These are phyloP conservation scores for Brenthis hecate DNA, from an alignment of 2,888 invertebrate species.

Conservation along the genomic window DNA sequence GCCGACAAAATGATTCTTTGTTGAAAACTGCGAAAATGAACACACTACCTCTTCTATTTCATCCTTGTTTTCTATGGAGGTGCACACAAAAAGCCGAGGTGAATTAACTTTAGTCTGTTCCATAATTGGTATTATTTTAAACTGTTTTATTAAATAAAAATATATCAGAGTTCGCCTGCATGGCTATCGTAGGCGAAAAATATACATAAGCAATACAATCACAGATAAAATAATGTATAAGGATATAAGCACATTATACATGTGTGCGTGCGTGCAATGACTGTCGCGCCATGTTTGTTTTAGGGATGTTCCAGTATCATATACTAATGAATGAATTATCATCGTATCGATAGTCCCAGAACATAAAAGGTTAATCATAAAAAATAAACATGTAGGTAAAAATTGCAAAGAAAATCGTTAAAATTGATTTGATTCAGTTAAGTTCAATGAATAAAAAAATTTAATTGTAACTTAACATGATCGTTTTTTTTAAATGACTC, in stretches of 20 bases:
- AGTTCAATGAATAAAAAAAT: no score
- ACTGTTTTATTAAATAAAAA: slow-evolving; percentile 83
- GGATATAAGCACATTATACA: slow-evolving; percentile 25
- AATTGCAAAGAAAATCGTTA: no score
- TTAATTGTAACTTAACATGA: no score
- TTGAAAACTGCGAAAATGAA: slow-evolving; percentile 74
- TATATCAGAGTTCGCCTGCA: slow-evolving; percentile 83
- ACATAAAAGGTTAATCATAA: neutral
- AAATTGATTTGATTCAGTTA: no score
- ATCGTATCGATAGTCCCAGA: neutral
- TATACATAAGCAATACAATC: slow-evolving; percentile 79
- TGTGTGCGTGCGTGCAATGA: slow-evolving; percentile 40
- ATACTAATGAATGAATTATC: neutral
- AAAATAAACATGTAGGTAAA: no score
- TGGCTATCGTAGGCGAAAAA: slow-evolving; percentile 84
- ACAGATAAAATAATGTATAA: slow-evolving; percentile 57
- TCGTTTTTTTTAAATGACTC: no score
- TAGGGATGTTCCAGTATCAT: slow-evolving; percentile 12
- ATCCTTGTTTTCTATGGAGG: slow-evolving; percentile 93
- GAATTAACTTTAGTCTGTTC: slow-evolving; percentile 82
- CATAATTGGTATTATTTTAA: slow-evolving; percentile 77
- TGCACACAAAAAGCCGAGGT: slow-evolving; percentile 91
- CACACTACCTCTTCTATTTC: slow-evolving; percentile 93
- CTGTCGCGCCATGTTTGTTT: slow-evolving; percentile 35
- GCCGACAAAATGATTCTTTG: slow-evolving; percentile 80